Conservation (phyloP, 1,140 invertebrate genomes). For the Leptopilina clavipes region DNA sequence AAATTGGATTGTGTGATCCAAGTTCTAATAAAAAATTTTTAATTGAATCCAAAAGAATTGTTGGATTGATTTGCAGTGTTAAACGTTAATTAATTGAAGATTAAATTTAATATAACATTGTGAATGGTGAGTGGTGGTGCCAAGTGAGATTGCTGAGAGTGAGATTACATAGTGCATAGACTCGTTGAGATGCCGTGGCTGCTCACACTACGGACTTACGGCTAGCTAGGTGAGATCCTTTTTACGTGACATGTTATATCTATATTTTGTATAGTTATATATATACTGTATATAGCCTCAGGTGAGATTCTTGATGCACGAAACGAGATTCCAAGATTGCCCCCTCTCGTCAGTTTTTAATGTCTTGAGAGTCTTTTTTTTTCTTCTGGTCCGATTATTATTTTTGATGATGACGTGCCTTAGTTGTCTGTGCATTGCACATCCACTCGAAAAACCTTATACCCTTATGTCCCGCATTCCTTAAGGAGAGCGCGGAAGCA, state of each 20-base stretch:
- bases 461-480: slow-evolving; percentile 44
- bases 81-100: too few species aligned
- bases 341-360: slow-evolving; percentile 17
- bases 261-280: slow-evolving; percentile 33
- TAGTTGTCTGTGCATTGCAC: slow-evolving; percentile 44
- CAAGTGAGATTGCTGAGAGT: slow-evolving; percentile 54
- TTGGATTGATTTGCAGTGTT: neutral
- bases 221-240: slow-evolving; percentile 70
- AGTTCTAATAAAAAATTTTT: too few species aligned
- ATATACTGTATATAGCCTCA: slow-evolving; percentile 2
- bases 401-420: slow-evolving; percentile 66
- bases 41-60: too few species aligned
- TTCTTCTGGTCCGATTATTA: slow-evolving; percentile 60
- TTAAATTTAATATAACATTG: slow-evolving; percentile 44
- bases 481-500: slow-evolving; percentile 22
- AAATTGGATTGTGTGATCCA: neutral
- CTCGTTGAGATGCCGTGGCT: slow-evolving; percentile 73
- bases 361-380: slow-evolving; percentile 35
- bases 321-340: slow-evolving; percentile 31
- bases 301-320: slow-evolving; percentile 30
- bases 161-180: slow-evolving; percentile 64
- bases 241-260: slow-evolving; percentile 34
- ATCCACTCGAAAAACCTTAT: slow-evolving; percentile 45
- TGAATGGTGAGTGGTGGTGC: slow-evolving; percentile 61
- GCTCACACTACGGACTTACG: slow-evolving; percentile 67